A percentile compares a stretch with the other conserved stretches of the same genome.
phyloP scores from a whole-genome alignment of 2,113 vertebrate genomes.

The Atractosteus spatula region DNA sequence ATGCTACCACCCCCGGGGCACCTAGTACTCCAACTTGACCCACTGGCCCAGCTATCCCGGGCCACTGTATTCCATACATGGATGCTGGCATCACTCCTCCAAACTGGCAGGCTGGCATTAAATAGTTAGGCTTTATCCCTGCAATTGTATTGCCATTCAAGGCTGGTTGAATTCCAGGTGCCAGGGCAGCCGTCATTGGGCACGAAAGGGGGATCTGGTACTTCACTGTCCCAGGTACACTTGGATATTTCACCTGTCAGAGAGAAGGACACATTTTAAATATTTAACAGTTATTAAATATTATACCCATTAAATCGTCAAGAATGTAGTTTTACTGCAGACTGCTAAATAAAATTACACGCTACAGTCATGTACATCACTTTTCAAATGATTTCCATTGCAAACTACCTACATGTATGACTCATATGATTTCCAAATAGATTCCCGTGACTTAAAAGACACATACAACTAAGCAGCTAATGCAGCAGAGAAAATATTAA shows the following conservation, averaged over 20 bases:
- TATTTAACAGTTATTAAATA: background rate
- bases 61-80: slow-evolving; percentile 70
- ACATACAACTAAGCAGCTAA: too few species aligned
- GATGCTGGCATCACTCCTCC: slow-evolving; percentile 60
- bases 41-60: slow-evolving; percentile 48
- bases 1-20: slow-evolving; percentile 39
- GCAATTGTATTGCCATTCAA: slow-evolving; percentile 57
- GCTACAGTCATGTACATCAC: slow-evolving; percentile 47
- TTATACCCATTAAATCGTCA: slow-evolving; percentile 70
- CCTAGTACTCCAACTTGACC: slow-evolving; percentile 50
- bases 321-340: slow-evolving; percentile 68
- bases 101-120: slow-evolving; percentile 63
- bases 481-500: too few species aligned
- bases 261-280: slow-evolving; percentile 28
- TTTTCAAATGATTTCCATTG: background rate
- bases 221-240: slow-evolving; percentile 41
- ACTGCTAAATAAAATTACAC: background rate
- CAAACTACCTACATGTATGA: background rate
- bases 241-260: slow-evolving; percentile 55
- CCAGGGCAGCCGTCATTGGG: slow-evolving; percentile 62
- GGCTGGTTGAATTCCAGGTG: slow-evolving; percentile 50
- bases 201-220: slow-evolving; percentile 65
- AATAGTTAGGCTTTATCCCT: slow-evolving; percentile 51
- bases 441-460: too few species aligned
- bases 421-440: too few species aligned